Conservation (phyloP, 2,888 invertebrate species). For the Bombylius discolor region DNA sequence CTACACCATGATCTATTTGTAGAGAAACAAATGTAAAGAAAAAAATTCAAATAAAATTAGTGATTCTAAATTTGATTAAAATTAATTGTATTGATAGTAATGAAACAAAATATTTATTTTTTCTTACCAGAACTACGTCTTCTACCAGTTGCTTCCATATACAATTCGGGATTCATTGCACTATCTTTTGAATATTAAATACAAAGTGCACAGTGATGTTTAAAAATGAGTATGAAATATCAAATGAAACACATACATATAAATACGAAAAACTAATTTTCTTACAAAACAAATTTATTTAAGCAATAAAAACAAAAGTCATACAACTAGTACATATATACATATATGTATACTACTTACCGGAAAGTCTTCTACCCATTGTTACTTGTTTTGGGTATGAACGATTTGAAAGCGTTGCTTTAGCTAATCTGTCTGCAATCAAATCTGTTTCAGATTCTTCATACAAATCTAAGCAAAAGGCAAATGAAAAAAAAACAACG, state of each 20-base stretch:
- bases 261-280: too few relatives aligned
- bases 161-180: conserved; percentile 26
- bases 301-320: too few relatives aligned
- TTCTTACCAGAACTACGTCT: conserved; percentile 34
- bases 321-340: too few relatives aligned
- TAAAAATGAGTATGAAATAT: too few relatives aligned
- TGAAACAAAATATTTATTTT: background rate
- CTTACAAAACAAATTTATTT: conserved; percentile 8
- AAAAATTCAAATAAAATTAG: too few relatives aligned
- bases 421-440: conserved; percentile 9
- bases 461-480: conserved; percentile 11
- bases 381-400: background rate
- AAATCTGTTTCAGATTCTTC: conserved; percentile 17
- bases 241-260: too few relatives aligned
- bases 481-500: background rate
- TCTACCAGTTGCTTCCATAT: conserved; percentile 35
- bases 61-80: too few relatives aligned
- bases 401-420: conserved; percentile 3
- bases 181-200: conserved; percentile 3
- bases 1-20: conserved; percentile 55
- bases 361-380: background rate
- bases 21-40: conserved; percentile 20
- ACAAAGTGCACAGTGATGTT: background rate
- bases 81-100: too few relatives aligned
- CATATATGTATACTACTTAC: background rate